A percentile compares a stretch with the other conserved stretches of the same genome.
Conservation (phyloP, 1,140 invertebrate genomes). For the Drosophila kanapiae region DNA sequence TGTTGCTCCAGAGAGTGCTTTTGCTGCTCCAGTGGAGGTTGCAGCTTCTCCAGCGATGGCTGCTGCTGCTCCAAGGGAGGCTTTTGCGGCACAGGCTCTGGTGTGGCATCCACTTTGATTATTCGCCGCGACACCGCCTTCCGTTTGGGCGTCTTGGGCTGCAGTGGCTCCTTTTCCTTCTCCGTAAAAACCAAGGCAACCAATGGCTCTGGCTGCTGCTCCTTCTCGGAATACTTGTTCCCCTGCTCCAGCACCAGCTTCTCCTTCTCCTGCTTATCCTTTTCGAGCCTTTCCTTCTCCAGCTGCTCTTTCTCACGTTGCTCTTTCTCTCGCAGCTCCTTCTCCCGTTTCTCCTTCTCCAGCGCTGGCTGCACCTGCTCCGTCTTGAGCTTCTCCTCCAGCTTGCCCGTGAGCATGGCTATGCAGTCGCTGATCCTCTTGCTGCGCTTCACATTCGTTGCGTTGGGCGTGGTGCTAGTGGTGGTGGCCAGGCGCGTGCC, state of each 20-base stretch:
- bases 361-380: slow-evolving; percentile 15
- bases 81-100: neutral
- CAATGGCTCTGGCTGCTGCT: neutral
- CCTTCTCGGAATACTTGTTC: neutral
- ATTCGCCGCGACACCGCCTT: slow-evolving; percentile 74
- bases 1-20: too few species aligned
- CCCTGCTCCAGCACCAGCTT: slow-evolving; percentile 6
- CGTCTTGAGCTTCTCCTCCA: slow-evolving; percentile 85
- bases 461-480: slow-evolving; percentile 6
- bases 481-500: slow-evolving; percentile 1
- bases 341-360: neutral
- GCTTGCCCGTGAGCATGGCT: slow-evolving; percentile 86
- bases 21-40: neutral
- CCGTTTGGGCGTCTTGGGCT: slow-evolving; percentile 73
- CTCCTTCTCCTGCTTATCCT: neutral
- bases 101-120: slow-evolving; percentile 58
- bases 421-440: slow-evolving; percentile 87
- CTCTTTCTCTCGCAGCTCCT: neutral
- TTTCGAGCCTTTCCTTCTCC: slow-evolving; percentile 3
- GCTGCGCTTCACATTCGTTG: slow-evolving; percentile 69
- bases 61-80: neutral
- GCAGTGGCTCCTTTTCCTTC: slow-evolving; percentile 9
- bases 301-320: neutral
- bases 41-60: neutral
- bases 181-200: neutral